These are phyloP conservation scores for Beaufortia kweichowensis DNA, from an alignment of 2,113 vertebrate genomes.

Conservation along the genomic window DNA sequence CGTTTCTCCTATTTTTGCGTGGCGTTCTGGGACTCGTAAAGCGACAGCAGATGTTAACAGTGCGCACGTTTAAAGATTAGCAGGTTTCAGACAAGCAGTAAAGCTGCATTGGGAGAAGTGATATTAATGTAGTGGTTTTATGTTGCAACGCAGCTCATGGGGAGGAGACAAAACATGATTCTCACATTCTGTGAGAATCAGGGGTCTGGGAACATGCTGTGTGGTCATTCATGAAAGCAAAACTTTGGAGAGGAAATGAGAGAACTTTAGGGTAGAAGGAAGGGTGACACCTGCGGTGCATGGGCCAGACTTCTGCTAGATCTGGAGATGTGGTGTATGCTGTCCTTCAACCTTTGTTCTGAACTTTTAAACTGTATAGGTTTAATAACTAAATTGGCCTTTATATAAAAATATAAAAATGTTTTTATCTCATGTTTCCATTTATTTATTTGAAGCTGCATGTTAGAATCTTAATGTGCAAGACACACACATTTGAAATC, in stretches of 20 bases:
- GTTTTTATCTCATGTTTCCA: too few species aligned
- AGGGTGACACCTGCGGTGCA: slow-evolving; percentile 56
- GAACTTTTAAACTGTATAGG: too few species aligned
- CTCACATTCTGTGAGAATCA: slow-evolving; percentile 62
- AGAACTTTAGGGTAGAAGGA: slow-evolving; percentile 60
- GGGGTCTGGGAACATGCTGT: slow-evolving; percentile 62
- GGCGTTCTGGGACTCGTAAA: slow-evolving; percentile 92
- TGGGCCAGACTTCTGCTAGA: not conserved
- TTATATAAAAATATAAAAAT: too few species aligned
- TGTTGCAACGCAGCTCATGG: slow-evolving; percentile 76
- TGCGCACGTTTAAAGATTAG: slow-evolving; percentile 95
- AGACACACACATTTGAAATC: too few species aligned
- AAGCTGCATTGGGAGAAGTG: slow-evolving; percentile 89
- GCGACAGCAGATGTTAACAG: slow-evolving; percentile 98
- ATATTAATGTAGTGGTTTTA: slow-evolving; percentile 86
- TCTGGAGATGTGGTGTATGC: not conserved
- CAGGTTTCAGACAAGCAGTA: slow-evolving; percentile 88
- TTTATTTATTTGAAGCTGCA: too few species aligned
- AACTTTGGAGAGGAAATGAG: slow-evolving; percentile 13
- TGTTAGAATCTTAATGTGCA: too few species aligned
- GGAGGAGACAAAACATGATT: slow-evolving; percentile 54
- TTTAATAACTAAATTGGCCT: too few species aligned
- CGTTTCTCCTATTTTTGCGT: slow-evolving; percentile 35
- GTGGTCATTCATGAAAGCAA: slow-evolving; percentile 47
- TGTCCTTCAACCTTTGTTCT: not conserved